These are phyloP conservation scores for Circaetus cinerascens DNA, from an alignment of 2,113 vertebrate species.

Conservation along the genomic window DNA sequence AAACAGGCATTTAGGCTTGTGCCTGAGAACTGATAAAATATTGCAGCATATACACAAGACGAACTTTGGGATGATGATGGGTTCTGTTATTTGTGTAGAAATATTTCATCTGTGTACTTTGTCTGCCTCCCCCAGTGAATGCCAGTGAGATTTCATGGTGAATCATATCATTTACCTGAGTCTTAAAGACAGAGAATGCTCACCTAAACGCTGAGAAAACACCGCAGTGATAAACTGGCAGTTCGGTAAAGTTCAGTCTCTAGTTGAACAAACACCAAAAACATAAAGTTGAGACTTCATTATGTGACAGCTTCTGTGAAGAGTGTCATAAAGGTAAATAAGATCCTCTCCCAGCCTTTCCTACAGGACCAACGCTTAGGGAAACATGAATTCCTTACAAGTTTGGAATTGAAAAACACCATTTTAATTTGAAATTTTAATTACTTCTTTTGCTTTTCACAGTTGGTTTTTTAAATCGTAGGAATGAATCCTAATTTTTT, in stretches of 20 bases:
- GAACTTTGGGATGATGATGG: background rate
- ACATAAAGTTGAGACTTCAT: background rate
- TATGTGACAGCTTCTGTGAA: background rate
- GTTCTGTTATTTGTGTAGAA: background rate
- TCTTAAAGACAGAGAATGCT: background rate
- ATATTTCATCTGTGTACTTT: background rate
- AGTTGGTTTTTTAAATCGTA: background rate
- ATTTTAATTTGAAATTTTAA: background rate
- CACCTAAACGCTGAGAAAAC: background rate
- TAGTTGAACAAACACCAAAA: background rate
- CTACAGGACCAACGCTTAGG: background rate
- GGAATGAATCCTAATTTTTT: background rate
- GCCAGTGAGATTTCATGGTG: background rate
- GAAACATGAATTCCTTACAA: background rate
- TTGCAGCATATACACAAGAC: background rate
- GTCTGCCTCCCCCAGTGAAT: background rate
- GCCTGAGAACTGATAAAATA: background rate
- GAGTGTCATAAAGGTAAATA: background rate
- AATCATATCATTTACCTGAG: background rate
- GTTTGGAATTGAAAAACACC: background rate
- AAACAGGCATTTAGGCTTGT: background rate
- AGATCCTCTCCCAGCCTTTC: background rate
- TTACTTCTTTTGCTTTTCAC: background rate
- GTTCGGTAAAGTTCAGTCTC: slow-evolving; percentile 33
- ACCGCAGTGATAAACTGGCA: background rate